These are phyloP conservation scores for Anthrax anthrax DNA, from an alignment of 2,888 invertebrate genomes.

Conservation along the genomic window DNA sequence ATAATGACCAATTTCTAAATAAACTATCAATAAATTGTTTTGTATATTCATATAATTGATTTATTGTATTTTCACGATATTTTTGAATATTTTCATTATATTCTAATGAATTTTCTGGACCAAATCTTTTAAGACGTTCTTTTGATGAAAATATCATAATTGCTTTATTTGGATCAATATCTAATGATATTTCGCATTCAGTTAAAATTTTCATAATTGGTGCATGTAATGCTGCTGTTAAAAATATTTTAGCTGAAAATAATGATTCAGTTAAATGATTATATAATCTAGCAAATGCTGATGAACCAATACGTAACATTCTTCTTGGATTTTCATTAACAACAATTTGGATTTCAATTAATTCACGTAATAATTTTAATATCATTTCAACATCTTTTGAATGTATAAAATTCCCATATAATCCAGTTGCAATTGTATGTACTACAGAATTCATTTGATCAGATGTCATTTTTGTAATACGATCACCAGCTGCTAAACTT, in stretches of 20 bases:
- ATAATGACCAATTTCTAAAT: slow-evolving; percentile 72
- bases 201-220: slow-evolving; percentile 83
- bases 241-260: slow-evolving; percentile 81
- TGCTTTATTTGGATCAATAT: slow-evolving; percentile 80
- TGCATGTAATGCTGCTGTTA: slow-evolving; percentile 80
- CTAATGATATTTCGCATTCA: slow-evolving; percentile 82
- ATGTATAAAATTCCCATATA: slow-evolving; percentile 60
- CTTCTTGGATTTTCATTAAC: slow-evolving; percentile 55
- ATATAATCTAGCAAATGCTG: slow-evolving; percentile 76
- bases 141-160: slow-evolving; percentile 26
- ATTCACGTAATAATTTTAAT: slow-evolving; percentile 46
- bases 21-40: slow-evolving; percentile 70
- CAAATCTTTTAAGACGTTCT: slow-evolving; percentile 53
- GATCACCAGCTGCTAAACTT: slow-evolving; percentile 53
- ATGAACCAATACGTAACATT: slow-evolving; percentile 68
- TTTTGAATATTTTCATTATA: slow-evolving; percentile 58
- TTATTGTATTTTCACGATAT: slow-evolving; percentile 66
- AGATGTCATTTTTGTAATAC: slow-evolving; percentile 30
- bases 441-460: slow-evolving; percentile 28
- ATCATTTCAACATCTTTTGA: slow-evolving; percentile 58
- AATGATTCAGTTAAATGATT: slow-evolving; percentile 78
- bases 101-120: slow-evolving; percentile 55
- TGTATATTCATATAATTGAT: slow-evolving; percentile 63
- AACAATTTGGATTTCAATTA: slow-evolving; percentile 58
- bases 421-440: slow-evolving; percentile 40